Evolutionary conservation across 1,140 invertebrate genomes (phyloP), one percentile per base, ranked within the genome.

Genomic region (Drosophila tristis): DNA sequence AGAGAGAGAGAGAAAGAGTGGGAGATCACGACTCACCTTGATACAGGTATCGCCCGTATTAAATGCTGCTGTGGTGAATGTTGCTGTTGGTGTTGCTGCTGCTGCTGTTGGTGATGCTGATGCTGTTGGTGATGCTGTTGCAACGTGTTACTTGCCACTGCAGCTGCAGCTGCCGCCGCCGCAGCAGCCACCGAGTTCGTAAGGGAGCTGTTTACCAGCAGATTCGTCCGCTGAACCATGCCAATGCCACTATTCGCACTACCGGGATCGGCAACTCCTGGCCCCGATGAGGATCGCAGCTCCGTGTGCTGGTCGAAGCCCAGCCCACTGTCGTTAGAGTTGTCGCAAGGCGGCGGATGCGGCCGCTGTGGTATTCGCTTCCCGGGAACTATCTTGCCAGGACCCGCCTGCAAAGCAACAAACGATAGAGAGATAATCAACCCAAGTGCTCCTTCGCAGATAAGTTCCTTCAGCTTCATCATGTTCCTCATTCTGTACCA

Each of bases 291-390:
- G 47, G 65, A 48, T 20, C 84, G 68, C 25, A 91, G 29, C 72
- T 93, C 92, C 25, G 91, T 80, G 62, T 92, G 91, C 58, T 96
- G 94, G 84, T 96, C 96, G 53, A 95, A 96, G 25, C 96, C 96
- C 54, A 97, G 93, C 20, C 96, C 96, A 66, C 96, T 97, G 90
- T 97, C 96, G 93, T 96, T 97, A 31, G 96, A 97, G 93, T 96
- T 97, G 91, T 97, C 96, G 90, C 96, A 96, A 31, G 93, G 92
- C 35, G 90, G 80, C 55, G 90, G 91, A 82, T 91, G 90, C 16
- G 84, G 91, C 65, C 90, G 70, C 15, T 80, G 87, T 68, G 90
- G 92, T 58, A 93, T 91, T 90, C 92, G 92, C 62, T 92, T 92
- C 5, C 92, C 91, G 2, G 92, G 92, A 68, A 92, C 92, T 57